Conservation (phyloP, 2,113 vertebrate species). For the Rhegmatorhina hoffmannsi region DNA sequence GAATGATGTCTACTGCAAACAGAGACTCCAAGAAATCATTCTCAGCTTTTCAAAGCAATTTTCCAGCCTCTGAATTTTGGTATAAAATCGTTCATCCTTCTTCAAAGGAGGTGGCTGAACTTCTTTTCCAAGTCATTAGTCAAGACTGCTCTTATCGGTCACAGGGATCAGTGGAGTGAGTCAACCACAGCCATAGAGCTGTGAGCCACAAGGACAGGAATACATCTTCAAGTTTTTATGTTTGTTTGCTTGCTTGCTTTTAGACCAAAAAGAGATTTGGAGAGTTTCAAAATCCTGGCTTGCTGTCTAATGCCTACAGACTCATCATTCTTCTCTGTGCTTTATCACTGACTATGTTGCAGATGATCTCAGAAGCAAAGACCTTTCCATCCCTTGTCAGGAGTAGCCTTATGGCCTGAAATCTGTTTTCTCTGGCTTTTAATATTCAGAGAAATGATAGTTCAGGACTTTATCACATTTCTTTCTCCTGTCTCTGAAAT, state of each 20-base stretch:
- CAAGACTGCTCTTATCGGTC: not conserved
- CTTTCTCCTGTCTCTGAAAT: not conserved
- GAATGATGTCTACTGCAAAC: conserved; percentile 25
- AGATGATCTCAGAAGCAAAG: not conserved
- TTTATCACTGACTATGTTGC: not conserved
- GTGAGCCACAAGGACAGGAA: not conserved
- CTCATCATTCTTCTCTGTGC: not conserved
- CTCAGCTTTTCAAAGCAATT: conserved; percentile 62
- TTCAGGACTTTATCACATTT: not conserved
- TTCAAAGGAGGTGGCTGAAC: conserved; percentile 16
- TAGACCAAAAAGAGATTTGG: not conserved
- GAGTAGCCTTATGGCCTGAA: not conserved
- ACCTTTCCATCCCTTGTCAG: not conserved
- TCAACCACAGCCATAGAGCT: not conserved
- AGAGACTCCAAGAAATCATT: conserved; percentile 34
- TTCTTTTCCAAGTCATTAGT: conserved; percentile 36
- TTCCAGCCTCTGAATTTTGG: conserved; percentile 61
- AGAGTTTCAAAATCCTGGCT: not conserved
- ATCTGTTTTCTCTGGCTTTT: not conserved
- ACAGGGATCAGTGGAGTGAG: not conserved
- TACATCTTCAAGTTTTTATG: not conserved
- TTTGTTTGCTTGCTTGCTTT: no score
- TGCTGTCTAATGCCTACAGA: not conserved
- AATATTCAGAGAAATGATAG: not conserved
- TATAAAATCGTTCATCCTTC: conserved; percentile 52